Evolutionary conservation across 1,140 invertebrate species (phyloP), one percentile per base, ranked within the genome.

Genomic region (Tetranychus urticae): DNA sequence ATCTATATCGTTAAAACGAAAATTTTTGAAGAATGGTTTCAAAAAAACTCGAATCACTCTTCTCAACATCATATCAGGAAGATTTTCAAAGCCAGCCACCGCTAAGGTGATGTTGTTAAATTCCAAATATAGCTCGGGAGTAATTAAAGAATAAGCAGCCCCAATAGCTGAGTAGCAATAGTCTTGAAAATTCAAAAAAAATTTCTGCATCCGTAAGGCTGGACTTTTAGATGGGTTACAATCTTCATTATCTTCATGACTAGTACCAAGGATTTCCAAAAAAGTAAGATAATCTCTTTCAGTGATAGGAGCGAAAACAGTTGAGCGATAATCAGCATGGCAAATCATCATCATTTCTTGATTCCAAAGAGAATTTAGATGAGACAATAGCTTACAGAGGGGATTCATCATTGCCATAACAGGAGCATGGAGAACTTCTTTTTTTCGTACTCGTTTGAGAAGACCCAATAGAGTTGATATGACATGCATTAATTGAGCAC

Each of bases 321-420:
- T 23, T 3, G 31, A 3, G 12, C 31, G 33, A 48, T 59, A 62
- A 46, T 62, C 34, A 10, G 13, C 42, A 46, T 48, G 42, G 37
- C 61, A 62, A 5, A 31, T 3, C 23, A 23, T 45, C 37, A 61
- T 33, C 23, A 45, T 59, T n/a, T 62, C 56, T 31, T 42, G 33
- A 35, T 31, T 39, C 61, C 61, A 62, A 4, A 62, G 6, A 52
- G 56, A 14, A 45, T 62, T 57, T 13, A 62, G 35, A 31, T 7
- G 59, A 23, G 46, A 52, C 7, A 52, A 31, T 6, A 52, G 50
- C 13, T 23, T n/a, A 42, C 45, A 48, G 5, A 60, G 33, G 46
- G 45, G 31, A 35, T 34, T 12, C 12, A 60, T 23, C 2, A 46
- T 14, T n/a, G 33, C 31, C 10, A 52, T 54, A 2, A 60, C 46